Conservation (phyloP, 2,113 vertebrate genomes). For the Pedionomus torquatus region DNA sequence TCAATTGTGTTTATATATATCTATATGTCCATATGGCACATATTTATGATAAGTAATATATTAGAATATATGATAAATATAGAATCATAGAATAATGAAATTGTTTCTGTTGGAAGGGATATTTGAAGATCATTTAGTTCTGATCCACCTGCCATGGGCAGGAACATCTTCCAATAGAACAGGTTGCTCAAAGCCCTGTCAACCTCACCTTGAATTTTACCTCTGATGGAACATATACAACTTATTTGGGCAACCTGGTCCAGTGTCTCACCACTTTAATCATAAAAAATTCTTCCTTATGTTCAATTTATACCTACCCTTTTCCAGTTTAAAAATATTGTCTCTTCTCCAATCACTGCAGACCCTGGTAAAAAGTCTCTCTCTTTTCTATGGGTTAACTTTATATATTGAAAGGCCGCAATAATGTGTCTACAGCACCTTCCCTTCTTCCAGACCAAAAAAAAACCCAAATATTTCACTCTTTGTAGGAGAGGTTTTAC, state of each 20-base stretch:
- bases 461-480: background rate
- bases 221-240: fast-evolving
- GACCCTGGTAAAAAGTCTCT: background rate
- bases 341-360: background rate
- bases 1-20: background rate
- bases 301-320: background rate
- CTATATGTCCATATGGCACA: no score
- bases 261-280: background rate
- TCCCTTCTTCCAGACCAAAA: background rate
- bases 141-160: fast-evolving
- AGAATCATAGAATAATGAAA: background rate
- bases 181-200: background rate
- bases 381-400: background rate
- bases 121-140: background rate
- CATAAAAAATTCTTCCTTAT: background rate
- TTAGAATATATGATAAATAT: background rate
- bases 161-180: background rate
- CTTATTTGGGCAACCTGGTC: background rate
- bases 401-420: background rate
- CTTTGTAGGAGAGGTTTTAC: background rate
- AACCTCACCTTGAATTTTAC: background rate
- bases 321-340: background rate
- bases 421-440: background rate
- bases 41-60: background rate
- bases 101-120: background rate